A percentile compares a stretch with the other conserved stretches of the same genome.
Evolutionary conservation across 2,113 vertebrate species (phyloP).

Genomic region (Solea senegalensis): DNA sequence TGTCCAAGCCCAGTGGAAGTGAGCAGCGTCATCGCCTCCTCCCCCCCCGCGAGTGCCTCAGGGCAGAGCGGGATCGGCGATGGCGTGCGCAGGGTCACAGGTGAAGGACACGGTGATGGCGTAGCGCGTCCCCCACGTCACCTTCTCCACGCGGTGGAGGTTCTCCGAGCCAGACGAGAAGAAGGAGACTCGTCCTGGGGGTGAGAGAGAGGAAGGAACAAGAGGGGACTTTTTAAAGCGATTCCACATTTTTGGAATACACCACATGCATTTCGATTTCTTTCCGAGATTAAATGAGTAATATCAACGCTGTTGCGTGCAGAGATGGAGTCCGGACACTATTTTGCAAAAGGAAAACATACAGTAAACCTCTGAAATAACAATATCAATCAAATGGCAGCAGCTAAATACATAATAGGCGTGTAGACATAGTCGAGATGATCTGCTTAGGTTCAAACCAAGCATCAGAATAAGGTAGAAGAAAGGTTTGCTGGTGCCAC

Average conservation of each 20-base stretch:
- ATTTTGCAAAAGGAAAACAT: not conserved
- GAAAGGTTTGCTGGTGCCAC: too few species aligned
- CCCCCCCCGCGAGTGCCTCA: constrained; percentile 37
- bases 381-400: too few species aligned
- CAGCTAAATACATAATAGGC: too few species aligned
- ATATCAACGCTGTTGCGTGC: not conserved
- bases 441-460: too few species aligned
- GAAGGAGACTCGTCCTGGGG: constrained; percentile 91
- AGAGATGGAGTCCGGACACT: not conserved
- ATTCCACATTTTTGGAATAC: not conserved
- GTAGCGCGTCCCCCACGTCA: constrained; percentile 92
- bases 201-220: constrained; percentile 15
- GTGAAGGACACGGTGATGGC: constrained; percentile 97
- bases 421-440: too few species aligned
- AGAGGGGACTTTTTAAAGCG: not conserved
- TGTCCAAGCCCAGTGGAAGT: constrained; percentile 14
- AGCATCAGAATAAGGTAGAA: too few species aligned
- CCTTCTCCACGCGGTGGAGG: constrained; percentile 94
- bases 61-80: constrained; percentile 84
- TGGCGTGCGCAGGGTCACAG: constrained; percentile 88
- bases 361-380: not conserved
- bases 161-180: constrained; percentile 98
- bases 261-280: not conserved
- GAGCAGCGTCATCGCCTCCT: constrained; percentile 2
- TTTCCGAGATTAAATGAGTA: not conserved